These are phyloP conservation scores for Parthenolecanium corni DNA, from an alignment of 2,888 invertebrate genomes.

Conservation along the genomic window DNA sequence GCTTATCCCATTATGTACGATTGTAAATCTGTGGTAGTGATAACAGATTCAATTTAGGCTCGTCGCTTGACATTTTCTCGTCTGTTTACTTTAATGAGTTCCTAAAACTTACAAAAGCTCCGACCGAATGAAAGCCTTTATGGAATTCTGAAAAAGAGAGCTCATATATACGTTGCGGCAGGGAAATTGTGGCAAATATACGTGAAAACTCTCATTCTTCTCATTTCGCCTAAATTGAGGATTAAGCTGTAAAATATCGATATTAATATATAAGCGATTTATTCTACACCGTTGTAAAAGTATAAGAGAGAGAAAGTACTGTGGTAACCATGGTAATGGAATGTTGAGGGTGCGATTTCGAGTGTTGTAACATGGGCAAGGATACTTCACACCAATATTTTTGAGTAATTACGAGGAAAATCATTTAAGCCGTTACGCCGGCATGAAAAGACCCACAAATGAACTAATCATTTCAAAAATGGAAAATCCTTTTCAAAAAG, in stretches of 20 bases:
- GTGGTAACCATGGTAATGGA: neutral
- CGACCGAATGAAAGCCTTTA: too few species aligned
- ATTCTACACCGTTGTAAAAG: neutral
- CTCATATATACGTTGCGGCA: too few species aligned
- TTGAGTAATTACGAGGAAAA: conserved; percentile 1
- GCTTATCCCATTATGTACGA: too few species aligned
- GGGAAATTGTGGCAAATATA: too few species aligned
- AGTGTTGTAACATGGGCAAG: neutral
- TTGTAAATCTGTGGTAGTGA: too few species aligned
- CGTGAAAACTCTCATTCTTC: too few species aligned
- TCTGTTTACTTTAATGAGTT: too few species aligned
- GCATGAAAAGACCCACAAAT: neutral
- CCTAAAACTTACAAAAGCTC: too few species aligned
- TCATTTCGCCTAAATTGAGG: neutral
- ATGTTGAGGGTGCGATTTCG: neutral
- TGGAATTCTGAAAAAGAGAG: too few species aligned
- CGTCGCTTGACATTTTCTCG: too few species aligned
- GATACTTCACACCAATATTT: neutral
- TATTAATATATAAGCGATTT: neutral
- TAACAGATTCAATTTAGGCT: too few species aligned
- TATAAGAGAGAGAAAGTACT: too few species aligned
- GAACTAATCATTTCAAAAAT: neutral
- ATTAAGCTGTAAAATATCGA: neutral
- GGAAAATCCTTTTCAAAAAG: neutral
- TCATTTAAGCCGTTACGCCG: neutral